Evolutionary conservation across 2,888 invertebrate species (phyloP).

Genomic region (Eretmocerus hayati): DNA sequence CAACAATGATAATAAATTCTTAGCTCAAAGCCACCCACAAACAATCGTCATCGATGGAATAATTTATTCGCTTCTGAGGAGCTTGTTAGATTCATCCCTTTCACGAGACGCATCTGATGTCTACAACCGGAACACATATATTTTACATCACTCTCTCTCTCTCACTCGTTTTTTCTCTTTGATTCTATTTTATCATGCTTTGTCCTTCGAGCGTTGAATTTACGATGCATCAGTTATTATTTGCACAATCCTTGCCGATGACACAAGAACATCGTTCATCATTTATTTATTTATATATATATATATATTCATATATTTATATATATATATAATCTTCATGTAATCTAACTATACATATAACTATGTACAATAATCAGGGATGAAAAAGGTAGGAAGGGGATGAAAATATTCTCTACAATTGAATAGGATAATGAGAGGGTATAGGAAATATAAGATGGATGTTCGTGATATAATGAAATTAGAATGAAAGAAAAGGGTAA

Average conservation of each 20-base stretch:
- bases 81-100: slow-evolving; percentile 1
- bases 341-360: slow-evolving; percentile 47
- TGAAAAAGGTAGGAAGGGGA: slow-evolving; percentile 16
- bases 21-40: background rate
- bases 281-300: slow-evolving; percentile 24
- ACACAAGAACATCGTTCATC: slow-evolving; percentile 22
- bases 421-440: background rate
- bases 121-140: slow-evolving; percentile 21
- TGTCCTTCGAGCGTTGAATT: no score
- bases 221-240: no score
- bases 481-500: no score
- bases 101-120: slow-evolving; percentile 18
- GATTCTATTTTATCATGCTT: slow-evolving; percentile 1
- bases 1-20: slow-evolving; percentile 18
- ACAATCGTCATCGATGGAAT: slow-evolving; percentile 17
- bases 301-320: slow-evolving; percentile 29
- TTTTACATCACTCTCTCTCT: slow-evolving; percentile 9
- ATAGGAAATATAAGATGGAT: slow-evolving; percentile 3
- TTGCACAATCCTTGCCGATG: slow-evolving; percentile 26
- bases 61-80: slow-evolving; percentile 8
- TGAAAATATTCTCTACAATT: slow-evolving; percentile 7
- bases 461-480: no score
- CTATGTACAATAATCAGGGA: slow-evolving; percentile 43
- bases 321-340: slow-evolving; percentile 26
- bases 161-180: background rate